Evolutionary conservation across 2,797 vertebrate genomes (phyloP).

Genomic region (Pterois miles): DNA sequence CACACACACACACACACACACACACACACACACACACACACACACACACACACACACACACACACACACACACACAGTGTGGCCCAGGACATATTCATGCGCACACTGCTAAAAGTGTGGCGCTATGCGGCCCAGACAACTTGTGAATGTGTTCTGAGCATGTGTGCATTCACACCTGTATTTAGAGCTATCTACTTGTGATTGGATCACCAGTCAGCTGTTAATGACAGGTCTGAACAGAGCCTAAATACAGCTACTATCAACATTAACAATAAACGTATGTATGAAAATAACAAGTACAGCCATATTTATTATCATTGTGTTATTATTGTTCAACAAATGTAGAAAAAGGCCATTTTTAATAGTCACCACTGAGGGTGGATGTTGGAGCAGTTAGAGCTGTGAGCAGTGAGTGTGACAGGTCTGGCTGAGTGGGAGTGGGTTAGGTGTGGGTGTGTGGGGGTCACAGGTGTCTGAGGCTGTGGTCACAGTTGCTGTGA

Average conservation of each 20-base stretch:
- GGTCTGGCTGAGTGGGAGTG: constrained; percentile 39
- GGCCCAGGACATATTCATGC: too few relatives aligned
- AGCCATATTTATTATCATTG: neutral
- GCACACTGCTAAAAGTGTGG: too few relatives aligned
- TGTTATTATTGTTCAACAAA: neutral
- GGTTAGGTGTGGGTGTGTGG: constrained; percentile 4
- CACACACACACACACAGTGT: too few relatives aligned
- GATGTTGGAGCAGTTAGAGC: constrained; percentile 14
- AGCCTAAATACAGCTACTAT: neutral
- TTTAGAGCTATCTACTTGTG: too few relatives aligned
- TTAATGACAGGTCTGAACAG: too few relatives aligned
- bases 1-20: too few relatives aligned
- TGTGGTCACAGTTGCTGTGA: constrained; percentile 47
- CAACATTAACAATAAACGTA: neutral
- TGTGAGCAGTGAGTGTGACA: constrained; percentile 39
- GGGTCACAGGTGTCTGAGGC: constrained; percentile 50
- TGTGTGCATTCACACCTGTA: too few relatives aligned
- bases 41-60: too few relatives aligned
- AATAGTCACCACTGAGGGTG: neutral
- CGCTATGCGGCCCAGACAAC: too few relatives aligned
- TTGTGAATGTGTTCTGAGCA: too few relatives aligned
- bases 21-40: too few relatives aligned
- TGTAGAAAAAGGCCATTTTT: neutral
- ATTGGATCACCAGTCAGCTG: too few relatives aligned
- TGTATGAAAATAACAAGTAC: neutral